phyloP scores from a whole-genome alignment of 2,888 invertebrate species.

The Microplitis manilae region DNA sequence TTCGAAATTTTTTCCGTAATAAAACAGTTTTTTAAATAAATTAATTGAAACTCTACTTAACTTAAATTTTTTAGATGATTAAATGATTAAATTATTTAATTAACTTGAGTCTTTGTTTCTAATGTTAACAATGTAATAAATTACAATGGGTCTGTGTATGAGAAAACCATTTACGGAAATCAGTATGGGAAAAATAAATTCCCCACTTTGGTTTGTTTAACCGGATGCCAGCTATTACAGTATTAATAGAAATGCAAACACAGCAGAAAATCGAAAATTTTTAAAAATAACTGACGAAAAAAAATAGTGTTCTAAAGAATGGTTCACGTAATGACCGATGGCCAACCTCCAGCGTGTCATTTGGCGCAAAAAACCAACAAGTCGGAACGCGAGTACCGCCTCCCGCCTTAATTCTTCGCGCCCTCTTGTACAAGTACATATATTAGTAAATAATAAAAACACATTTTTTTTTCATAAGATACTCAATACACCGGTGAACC shows the following conservation, averaged over 20 bases:
- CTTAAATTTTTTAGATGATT: not conserved
- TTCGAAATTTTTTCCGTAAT: too few relatives aligned
- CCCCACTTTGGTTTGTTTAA: not conserved
- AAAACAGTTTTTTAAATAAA: too few relatives aligned
- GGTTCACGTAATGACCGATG: slow-evolving; percentile 49
- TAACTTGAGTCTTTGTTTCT: not conserved
- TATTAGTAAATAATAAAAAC: slow-evolving; percentile 29
- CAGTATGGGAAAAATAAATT: slow-evolving; percentile 6
- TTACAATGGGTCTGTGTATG: not conserved
- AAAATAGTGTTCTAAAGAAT: slow-evolving; percentile 34
- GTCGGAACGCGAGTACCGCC: slow-evolving; percentile 45
- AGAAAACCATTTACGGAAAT: not conserved
- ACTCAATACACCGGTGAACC: slow-evolving; percentile 7
- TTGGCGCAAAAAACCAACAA: slow-evolving; percentile 53
- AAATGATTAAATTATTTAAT: not conserved
- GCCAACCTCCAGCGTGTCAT: slow-evolving; percentile 51
- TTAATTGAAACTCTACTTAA: too few relatives aligned
- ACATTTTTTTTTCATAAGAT: not conserved
- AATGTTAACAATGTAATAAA: not conserved
- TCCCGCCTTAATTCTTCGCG: slow-evolving; percentile 30
- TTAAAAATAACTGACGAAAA: slow-evolving; percentile 17
- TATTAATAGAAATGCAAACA: slow-evolving; percentile 66
- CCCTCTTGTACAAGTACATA: slow-evolving; percentile 31
- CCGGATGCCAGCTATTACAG: slow-evolving; percentile 62
- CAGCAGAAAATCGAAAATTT: slow-evolving; percentile 46